Conservation (phyloP, 1,140 invertebrate genomes). For the Contarinia nasturtii region DNA sequence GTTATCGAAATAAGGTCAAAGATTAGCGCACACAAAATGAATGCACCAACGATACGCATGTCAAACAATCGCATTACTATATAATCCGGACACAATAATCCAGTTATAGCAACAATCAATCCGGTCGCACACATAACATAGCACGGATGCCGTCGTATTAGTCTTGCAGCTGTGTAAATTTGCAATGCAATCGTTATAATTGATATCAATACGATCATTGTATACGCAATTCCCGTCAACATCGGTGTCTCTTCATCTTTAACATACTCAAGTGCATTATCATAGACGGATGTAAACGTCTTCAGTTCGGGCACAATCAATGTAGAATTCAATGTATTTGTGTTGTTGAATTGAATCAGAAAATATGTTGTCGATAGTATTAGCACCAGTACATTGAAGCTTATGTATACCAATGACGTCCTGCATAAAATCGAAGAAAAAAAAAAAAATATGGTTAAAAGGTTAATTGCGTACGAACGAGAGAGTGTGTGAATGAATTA, state of each 20-base stretch:
- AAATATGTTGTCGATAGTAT: constrained; percentile 21
- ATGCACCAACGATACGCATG: constrained; percentile 17
- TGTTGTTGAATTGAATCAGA: constrained; percentile 19
- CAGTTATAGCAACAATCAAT: constrained; percentile 16
- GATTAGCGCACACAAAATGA: constrained; percentile 17
- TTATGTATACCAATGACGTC: constrained; percentile 21
- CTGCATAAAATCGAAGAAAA: constrained; percentile 3
- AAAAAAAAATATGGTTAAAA: background rate
- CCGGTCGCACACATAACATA: constrained; percentile 20
- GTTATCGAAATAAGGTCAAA: constrained; percentile 20
- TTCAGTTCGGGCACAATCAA: constrained; percentile 14
- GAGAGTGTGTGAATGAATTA: background rate
- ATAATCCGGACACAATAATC: constrained; percentile 17
- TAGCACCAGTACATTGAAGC: constrained; percentile 21
- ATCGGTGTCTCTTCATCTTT: constrained; percentile 9
- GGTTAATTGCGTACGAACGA: background rate
- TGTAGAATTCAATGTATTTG: constrained; percentile 5
- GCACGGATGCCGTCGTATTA: constrained; percentile 18
- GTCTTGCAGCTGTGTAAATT: constrained; percentile 17
- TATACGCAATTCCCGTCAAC: constrained; percentile 16
- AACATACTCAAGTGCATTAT: constrained; percentile 8
- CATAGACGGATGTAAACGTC: constrained; percentile 20
- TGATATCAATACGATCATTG: constrained; percentile 14
- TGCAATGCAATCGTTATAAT: constrained; percentile 17
- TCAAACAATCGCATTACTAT: constrained; percentile 18